A percentile compares a stretch with the other conserved stretches of the same genome.
Evolutionary conservation across 2,113 vertebrate genomes (phyloP).

Genomic region (Sphyrna mokarran): DNA sequence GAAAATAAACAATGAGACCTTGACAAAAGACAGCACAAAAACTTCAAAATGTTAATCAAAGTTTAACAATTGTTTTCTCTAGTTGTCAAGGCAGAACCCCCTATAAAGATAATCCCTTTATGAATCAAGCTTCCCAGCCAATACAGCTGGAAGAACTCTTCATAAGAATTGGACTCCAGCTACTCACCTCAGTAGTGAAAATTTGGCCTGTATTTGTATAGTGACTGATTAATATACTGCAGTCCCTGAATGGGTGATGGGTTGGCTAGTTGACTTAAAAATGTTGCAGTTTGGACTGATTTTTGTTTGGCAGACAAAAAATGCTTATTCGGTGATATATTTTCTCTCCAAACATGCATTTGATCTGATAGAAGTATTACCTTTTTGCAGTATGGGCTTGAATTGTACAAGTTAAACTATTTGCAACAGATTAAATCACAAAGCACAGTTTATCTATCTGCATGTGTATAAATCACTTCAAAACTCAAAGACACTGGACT

Average conservation of each 20-base stretch:
- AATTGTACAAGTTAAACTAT: too few species aligned
- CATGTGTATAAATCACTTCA: background rate
- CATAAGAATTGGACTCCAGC: too few species aligned
- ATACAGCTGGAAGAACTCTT: too few species aligned
- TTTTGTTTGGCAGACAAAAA: background rate
- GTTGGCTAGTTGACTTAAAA: background rate
- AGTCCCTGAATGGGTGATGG: background rate
- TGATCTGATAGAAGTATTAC: background rate
- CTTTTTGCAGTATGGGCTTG: background rate
- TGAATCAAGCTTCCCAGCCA: too few species aligned
- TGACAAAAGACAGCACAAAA: too few species aligned
- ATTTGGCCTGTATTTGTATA: background rate
- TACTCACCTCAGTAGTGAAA: too few species aligned
- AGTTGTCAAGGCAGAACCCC: too few species aligned
- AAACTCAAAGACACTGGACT: slow-evolving; percentile 3
- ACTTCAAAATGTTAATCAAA: too few species aligned
- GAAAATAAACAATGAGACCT: too few species aligned
- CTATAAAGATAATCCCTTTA: too few species aligned
- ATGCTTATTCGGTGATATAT: background rate
- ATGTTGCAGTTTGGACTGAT: background rate
- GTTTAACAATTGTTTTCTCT: too few species aligned
- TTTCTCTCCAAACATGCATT: background rate
- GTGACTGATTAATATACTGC: background rate
- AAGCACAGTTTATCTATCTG: background rate
- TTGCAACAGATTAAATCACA: background rate